These are phyloP conservation scores for Dysmachus trigonus DNA, from an alignment of 2,888 invertebrate genomes.

Conservation along the genomic window DNA sequence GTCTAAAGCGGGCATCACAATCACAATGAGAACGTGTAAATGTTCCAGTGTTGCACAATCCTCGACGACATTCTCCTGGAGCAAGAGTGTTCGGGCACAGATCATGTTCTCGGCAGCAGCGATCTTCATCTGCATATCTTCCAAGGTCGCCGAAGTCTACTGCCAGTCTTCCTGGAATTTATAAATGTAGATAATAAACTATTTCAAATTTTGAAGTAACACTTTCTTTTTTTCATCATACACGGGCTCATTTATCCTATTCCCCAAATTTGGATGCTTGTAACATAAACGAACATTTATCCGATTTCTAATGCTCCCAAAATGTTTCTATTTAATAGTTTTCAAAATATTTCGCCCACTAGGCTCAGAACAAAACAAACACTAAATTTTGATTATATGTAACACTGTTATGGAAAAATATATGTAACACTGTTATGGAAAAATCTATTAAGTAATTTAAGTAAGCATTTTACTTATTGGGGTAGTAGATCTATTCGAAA, in stretches of 20 bases:
- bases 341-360: too few species aligned
- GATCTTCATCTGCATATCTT: conserved; percentile 29
- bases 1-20: conserved; percentile 76
- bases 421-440: too few species aligned
- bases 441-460: too few species aligned
- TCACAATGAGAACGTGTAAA: conserved; percentile 79
- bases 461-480: too few species aligned
- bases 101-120: conserved; percentile 75
- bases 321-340: too few species aligned
- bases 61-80: conserved; percentile 70
- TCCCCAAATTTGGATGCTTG: neutral
- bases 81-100: conserved; percentile 72
- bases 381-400: too few species aligned
- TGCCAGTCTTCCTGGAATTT: conserved; percentile 68
- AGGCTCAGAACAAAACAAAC: too few species aligned
- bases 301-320: neutral
- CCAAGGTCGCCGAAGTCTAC: conserved; percentile 62
- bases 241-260: neutral
- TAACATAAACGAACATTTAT: neutral
- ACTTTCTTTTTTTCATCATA: too few species aligned
- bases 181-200: neutral
- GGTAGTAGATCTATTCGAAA: too few species aligned
- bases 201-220: too few species aligned
- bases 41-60: conserved; percentile 74
- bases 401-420: too few species aligned